Evolutionary conservation across 2,113 vertebrate species (phyloP).

Genomic region (Argyrosomus japonicus): DNA sequence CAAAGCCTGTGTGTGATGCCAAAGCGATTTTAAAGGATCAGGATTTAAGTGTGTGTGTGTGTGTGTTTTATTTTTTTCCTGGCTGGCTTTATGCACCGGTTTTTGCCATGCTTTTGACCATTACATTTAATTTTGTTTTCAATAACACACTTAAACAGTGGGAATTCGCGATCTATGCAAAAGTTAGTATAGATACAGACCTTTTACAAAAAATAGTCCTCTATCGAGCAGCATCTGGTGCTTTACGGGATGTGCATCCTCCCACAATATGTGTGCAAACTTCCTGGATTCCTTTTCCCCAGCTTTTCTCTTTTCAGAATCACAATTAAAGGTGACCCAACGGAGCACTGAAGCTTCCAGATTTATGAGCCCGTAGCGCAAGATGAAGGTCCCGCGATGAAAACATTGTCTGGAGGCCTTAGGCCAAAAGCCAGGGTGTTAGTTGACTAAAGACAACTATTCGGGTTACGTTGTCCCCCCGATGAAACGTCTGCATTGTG

Average conservation of each 20-base stretch:
- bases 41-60: not conserved
- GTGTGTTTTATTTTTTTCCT: not conserved
- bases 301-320: conserved; percentile 36
- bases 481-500: conserved; percentile 53
- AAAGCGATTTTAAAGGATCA: conserved; percentile 38
- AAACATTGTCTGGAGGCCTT: conserved; percentile 65
- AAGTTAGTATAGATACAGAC: not conserved
- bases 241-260: conserved; percentile 43
- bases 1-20: conserved; percentile 22
- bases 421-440: conserved; percentile 72
- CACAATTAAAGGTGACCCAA: conserved; percentile 62
- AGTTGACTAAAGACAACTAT: conserved; percentile 69
- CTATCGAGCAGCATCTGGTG: conserved; percentile 36
- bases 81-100: not conserved
- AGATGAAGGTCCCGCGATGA: conserved; percentile 59
- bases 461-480: conserved; percentile 44
- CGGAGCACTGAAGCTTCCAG: conserved; percentile 58
- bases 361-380: conserved; percentile 68
- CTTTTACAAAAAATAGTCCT: not conserved
- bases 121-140: not conserved
- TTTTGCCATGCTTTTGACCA: not conserved
- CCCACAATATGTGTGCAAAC: conserved; percentile 47
- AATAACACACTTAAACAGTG: not conserved
- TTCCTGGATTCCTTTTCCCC: conserved; percentile 51
- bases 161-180: not conserved